Conservation (phyloP, 53 echinoderm and acorn worm species). For the Echinarachnius parma region DNA sequence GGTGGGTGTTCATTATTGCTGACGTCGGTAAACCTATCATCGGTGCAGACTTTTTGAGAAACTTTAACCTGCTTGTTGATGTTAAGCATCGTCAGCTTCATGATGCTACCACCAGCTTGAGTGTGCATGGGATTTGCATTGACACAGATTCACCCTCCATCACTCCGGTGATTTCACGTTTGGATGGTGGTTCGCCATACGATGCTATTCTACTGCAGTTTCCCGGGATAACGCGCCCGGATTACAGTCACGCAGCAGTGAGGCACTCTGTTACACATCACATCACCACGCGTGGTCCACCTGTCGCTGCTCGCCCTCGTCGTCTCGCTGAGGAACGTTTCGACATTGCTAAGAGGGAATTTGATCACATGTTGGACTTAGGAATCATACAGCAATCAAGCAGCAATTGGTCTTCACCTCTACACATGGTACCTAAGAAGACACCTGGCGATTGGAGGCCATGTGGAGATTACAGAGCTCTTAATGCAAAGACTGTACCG, state of each 20-base stretch:
- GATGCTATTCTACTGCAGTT: not conserved
- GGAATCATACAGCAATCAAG: slow-evolving; percentile 32
- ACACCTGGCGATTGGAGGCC: slow-evolving; percentile 45
- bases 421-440: slow-evolving; percentile 48
- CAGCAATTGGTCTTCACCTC: slow-evolving; percentile 43
- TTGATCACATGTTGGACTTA: slow-evolving; percentile 41
- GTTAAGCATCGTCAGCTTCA: too few relatives aligned
- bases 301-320: slow-evolving; percentile 1
- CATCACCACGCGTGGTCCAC: not conserved
- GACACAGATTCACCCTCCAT: too few relatives aligned
- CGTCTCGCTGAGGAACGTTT: not conserved
- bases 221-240: slow-evolving; percentile 8
- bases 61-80: too few relatives aligned
- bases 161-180: too few relatives aligned
- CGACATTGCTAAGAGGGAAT: slow-evolving; percentile 13
- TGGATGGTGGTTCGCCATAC: too few relatives aligned
- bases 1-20: too few relatives aligned
- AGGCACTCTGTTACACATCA: slow-evolving; percentile 16
- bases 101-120: too few relatives aligned
- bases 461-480: slow-evolving; percentile 49
- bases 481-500: slow-evolving; percentile 36
- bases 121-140: too few relatives aligned
- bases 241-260: not conserved
- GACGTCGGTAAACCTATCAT: too few relatives aligned
- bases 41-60: too few relatives aligned